These are phyloP conservation scores for Adoxophyes honmai DNA, from an alignment of 1,140 invertebrate species.

Conservation along the genomic window DNA sequence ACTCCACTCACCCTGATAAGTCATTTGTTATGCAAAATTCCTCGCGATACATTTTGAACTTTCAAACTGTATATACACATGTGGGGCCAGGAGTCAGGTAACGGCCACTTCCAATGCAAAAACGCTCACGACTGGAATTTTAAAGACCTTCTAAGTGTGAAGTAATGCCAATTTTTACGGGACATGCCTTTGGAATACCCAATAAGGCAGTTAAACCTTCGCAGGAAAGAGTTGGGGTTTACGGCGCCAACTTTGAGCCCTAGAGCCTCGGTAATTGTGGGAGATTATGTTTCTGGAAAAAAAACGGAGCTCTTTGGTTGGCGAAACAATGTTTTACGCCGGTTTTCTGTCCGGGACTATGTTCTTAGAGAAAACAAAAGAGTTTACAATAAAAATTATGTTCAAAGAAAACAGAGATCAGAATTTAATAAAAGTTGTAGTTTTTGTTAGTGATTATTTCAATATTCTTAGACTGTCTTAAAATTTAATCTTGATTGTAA, in stretches of 20 bases:
- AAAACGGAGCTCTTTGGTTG: slow-evolving; percentile 33
- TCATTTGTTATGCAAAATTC: no score
- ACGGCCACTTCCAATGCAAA: slow-evolving; percentile 36
- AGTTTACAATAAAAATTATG: no score
- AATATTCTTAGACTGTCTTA: no score
- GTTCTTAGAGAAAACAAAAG: no score
- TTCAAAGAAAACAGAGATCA: no score
- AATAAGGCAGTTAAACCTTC: slow-evolving; percentile 23
- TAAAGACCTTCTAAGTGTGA: slow-evolving; percentile 36
- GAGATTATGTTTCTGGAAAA: neutral
- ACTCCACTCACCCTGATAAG: no score
- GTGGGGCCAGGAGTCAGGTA: slow-evolving; percentile 25
- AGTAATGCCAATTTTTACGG: slow-evolving; percentile 43
- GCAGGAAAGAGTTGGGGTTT: slow-evolving; percentile 24
- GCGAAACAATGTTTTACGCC: slow-evolving; percentile 40
- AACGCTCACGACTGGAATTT: slow-evolving; percentile 33
- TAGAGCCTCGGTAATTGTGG: neutral
- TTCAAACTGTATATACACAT: slow-evolving; percentile 18
- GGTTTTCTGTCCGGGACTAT: no score
- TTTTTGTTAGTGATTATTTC: no score
- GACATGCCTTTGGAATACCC: slow-evolving; percentile 26
- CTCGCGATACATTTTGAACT: no score
- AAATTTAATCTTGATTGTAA: no score
- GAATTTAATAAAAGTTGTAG: no score
- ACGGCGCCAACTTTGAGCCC: neutral